A percentile compares a stretch with the other conserved stretches of the same genome.
Evolutionary conservation across 2,888 invertebrate genomes (phyloP).

Genomic region (Baronia brevicornis): DNA sequence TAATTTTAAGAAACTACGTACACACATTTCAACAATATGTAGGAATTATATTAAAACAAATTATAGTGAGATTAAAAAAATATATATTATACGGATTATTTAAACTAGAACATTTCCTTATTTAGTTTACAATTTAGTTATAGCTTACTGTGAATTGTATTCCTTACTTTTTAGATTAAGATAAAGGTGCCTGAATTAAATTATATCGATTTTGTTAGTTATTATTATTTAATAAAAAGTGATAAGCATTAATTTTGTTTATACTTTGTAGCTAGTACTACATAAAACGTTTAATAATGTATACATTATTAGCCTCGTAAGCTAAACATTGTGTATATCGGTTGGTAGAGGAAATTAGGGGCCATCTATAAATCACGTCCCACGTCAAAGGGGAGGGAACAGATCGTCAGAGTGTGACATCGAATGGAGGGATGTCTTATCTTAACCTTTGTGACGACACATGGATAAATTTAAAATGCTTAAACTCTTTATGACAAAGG

Average conservation of each 20-base stretch:
- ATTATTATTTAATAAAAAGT: slow-evolving; percentile 25
- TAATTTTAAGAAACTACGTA: too few species aligned
- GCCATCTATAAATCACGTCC: too few species aligned
- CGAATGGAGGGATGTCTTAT: too few species aligned
- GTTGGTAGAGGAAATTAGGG: neutral
- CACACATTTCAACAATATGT: too few species aligned
- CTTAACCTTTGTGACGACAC: too few species aligned
- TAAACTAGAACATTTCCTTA: slow-evolving; percentile 14
- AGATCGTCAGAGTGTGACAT: too few species aligned
- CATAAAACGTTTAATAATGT: slow-evolving; percentile 17
- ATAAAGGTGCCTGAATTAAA: slow-evolving; percentile 58
- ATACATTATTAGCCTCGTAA: neutral
- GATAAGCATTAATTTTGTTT: slow-evolving; percentile 7
- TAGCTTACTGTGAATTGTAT: too few species aligned
- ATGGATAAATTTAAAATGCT: too few species aligned
- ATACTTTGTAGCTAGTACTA: slow-evolving; percentile 17
- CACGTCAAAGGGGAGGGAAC: too few species aligned
- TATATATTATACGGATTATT: slow-evolving; percentile 3
- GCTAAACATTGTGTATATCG: slow-evolving; percentile 1
- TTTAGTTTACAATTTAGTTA: too few species aligned
- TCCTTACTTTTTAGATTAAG: slow-evolving; percentile 47
- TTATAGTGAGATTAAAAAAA: slow-evolving; percentile 5
- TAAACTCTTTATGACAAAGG: too few species aligned
- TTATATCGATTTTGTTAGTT: too few species aligned
- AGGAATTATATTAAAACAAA: neutral